Percentiles rank a stretch among this genome's conserved stretches.
These are phyloP conservation scores for Sphaerodactylus townsendi DNA, from an alignment of 2,113 vertebrate species.

Conservation along the genomic window DNA sequence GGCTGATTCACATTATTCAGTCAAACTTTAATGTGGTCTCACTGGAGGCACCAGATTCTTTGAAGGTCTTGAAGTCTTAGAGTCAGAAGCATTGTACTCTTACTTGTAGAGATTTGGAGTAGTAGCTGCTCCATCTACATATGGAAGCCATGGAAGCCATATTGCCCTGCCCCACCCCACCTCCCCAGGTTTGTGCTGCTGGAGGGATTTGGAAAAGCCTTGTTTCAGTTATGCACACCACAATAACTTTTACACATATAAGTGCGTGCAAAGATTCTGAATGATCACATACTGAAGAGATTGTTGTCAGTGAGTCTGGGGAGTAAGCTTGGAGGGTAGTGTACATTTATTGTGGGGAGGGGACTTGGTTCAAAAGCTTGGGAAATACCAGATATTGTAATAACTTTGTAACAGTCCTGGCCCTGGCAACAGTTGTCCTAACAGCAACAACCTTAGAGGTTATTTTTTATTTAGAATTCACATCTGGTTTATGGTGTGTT, in stretches of 20 bases:
- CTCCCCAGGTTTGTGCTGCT: neutral
- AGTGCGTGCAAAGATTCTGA: neutral
- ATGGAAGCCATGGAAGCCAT: neutral
- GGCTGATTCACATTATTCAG: neutral
- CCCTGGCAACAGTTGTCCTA: neutral
- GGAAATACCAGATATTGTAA: neutral
- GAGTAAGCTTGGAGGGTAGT: too few relatives aligned
- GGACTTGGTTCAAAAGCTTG: neutral
- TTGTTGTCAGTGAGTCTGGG: too few relatives aligned
- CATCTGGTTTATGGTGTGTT: neutral
- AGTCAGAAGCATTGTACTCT: neutral
- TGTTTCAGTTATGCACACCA: neutral
- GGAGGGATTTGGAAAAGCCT: neutral
- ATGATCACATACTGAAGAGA: neutral
- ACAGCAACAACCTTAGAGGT: rapidly evolving
- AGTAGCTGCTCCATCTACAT: neutral
- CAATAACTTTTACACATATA: neutral
- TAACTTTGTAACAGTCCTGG: neutral
- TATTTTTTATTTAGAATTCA: neutral
- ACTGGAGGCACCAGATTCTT: neutral
- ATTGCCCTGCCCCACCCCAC: neutral
- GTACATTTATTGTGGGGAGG: too few relatives aligned
- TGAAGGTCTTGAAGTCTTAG: neutral
- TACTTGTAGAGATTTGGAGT: neutral
- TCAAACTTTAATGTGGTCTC: neutral